Base-by-base conservation (phyloP, 2,797 vertebrate species). In the Oryzias sinensis region DNA sequence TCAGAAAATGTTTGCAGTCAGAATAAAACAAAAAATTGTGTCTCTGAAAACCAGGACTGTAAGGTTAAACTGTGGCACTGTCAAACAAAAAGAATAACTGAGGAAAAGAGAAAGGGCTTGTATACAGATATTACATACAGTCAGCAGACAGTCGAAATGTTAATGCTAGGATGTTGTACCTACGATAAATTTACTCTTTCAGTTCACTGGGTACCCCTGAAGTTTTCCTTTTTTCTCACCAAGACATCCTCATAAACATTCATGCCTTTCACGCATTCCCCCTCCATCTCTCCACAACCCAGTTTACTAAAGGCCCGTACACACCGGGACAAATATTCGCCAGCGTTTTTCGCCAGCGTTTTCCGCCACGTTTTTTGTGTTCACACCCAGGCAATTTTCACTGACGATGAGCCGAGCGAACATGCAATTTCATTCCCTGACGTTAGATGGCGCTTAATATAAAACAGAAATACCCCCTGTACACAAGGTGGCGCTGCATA, bases 151-250 rank as follows among this genome's bases (percentile, higher is more conserved):
- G 88, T 90, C 90, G 93, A 92, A 96, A 95, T 97, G 97, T 93
- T 94, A 94, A 97, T 94, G 96, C 93, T 85, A 87, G 93, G 93
- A 97, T 96, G 94, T 95, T 93, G 94, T 97, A 97, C 97, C 93
- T 94, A 97, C 97, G 96, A 98, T 96, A 96, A 97, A 98, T 98
- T 94, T 83, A 88, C 93, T 94, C 87, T 61, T 92, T 86, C 87
- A 82, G 87, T 90, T 90, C 88, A 79, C 70, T 46, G 71, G 88
- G 80, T 86, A 75, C 56, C 79, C 86, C 84, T 77, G 45, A 64
- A 51, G 54, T 43, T 63, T 76, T 81, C 72, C 74, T 63, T 81
- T 63, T 59, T 59, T 48, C 65, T 59, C 49, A 2, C 82, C 78
- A 74, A 72, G 85, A 77, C 81, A 82, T 77, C 78, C 77, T 81